Evolutionary conservation across 2,113 vertebrate species (phyloP).

Genomic region (Otus sunia): DNA sequence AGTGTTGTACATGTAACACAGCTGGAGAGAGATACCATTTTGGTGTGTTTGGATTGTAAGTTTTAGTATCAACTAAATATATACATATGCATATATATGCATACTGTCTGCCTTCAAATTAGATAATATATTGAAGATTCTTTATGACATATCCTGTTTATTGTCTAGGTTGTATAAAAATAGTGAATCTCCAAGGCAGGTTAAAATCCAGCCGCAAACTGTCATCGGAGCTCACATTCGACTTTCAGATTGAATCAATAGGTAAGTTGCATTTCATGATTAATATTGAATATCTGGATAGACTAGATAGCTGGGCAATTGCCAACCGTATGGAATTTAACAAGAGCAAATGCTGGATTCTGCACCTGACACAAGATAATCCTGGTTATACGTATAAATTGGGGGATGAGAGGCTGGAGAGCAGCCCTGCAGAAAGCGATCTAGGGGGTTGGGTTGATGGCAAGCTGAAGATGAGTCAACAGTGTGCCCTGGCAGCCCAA

Average conservation of each 20-base stretch:
- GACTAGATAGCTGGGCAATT: background rate
- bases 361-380: background rate
- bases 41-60: conserved; percentile 97
- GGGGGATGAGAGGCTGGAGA: background rate
- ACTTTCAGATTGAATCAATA: conserved; percentile 97
- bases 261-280: conserved; percentile 74
- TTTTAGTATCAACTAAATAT: conserved; percentile 31
- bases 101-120: background rate
- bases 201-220: conserved; percentile 97
- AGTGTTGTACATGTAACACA: conserved; percentile 96
- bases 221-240: conserved; percentile 95
- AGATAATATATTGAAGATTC: background rate
- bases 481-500: background rate
- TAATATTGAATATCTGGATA: background rate
- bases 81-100: background rate
- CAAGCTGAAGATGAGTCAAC: background rate
- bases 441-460: background rate
- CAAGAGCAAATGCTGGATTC: background rate
- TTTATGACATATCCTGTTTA: conserved; percentile 9
- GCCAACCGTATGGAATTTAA: background rate
- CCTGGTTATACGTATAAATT: fast-evolving
- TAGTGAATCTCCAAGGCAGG: conserved; percentile 94
- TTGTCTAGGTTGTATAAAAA: conserved; percentile 92
- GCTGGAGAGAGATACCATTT: conserved; percentile 95
- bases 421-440: background rate